phyloP scores from a whole-genome alignment of 2,113 vertebrate species.

The Neotragus moschatus region DNA sequence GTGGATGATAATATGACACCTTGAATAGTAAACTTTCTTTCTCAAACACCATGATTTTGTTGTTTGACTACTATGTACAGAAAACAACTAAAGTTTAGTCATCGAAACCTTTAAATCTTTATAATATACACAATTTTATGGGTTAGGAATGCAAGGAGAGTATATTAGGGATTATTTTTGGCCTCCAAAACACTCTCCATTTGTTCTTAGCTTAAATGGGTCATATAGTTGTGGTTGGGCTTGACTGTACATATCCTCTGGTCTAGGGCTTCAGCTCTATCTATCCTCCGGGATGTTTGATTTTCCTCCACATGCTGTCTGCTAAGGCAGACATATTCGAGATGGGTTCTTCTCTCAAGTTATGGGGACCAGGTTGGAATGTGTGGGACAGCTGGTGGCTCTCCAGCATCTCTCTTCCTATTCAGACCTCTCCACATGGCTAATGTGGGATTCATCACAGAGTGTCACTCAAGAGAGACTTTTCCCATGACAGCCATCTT shows the following conservation, averaged over 20 bases:
- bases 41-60: background rate
- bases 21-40: background rate
- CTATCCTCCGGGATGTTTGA: fast-evolving
- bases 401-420: background rate
- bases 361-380: background rate
- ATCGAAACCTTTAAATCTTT: background rate
- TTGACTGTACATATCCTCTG: background rate
- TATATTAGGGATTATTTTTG: background rate
- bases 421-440: background rate
- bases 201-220: background rate
- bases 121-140: background rate
- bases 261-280: background rate
- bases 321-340: background rate
- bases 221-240: background rate
- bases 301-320: background rate
- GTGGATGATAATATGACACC: background rate
- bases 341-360: background rate
- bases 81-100: background rate
- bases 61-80: background rate
- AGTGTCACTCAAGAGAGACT: background rate
- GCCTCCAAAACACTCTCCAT: fast-evolving
- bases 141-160: background rate
- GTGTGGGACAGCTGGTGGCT: background rate
- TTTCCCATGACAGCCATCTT: background rate
- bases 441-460: background rate